phyloP scores from a whole-genome alignment of 2,113 vertebrate genomes.

The Cyanoramphus novaezelandiae region DNA sequence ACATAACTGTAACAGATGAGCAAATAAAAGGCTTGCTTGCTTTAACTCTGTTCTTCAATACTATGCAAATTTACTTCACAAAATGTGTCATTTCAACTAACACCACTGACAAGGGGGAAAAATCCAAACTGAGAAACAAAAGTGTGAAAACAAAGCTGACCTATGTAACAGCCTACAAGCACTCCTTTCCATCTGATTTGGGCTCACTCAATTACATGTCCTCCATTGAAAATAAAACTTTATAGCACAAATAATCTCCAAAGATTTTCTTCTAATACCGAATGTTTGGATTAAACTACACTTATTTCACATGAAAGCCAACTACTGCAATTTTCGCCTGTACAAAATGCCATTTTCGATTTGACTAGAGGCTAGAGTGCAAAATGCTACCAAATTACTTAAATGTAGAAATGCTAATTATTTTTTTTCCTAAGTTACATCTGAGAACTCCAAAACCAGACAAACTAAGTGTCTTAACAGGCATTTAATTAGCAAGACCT shows the following conservation, averaged over 20 bases:
- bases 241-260: not conserved
- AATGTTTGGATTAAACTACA: not conserved
- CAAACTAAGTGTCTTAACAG: not conserved
- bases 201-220: not conserved
- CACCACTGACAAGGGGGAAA: not conserved
- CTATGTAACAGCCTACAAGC: not conserved
- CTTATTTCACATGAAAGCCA: not conserved
- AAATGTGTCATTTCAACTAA: not conserved
- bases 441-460: not conserved
- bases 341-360: not conserved
- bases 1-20: not conserved
- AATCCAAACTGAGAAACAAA: not conserved
- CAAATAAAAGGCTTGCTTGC: not conserved
- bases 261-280: not conserved
- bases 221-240: not conserved
- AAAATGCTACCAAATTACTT: not conserved
- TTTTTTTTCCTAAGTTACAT: not conserved
- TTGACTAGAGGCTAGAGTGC: not conserved
- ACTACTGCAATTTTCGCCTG: not conserved
- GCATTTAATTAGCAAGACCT: not conserved
- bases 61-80: not conserved
- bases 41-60: not conserved
- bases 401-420: not conserved
- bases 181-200: not conserved
- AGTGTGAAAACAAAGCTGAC: not conserved